These are phyloP conservation scores for Lithodes maja DNA, from an alignment of 2,888 invertebrate genomes.

Conservation along the genomic window DNA sequence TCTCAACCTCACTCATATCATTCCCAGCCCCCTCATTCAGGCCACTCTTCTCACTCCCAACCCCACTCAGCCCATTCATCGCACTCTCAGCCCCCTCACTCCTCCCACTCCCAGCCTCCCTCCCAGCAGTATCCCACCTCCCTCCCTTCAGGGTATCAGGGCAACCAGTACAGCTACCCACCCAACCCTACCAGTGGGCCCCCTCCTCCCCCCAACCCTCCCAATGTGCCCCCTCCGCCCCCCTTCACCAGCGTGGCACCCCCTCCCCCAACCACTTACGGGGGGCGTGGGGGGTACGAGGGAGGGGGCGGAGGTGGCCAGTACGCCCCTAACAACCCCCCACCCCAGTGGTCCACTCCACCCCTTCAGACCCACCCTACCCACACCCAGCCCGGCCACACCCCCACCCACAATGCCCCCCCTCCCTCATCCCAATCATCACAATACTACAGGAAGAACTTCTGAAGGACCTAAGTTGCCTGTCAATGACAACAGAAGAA, in stretches of 20 bases:
- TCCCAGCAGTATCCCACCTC: slow-evolving; percentile 15
- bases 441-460: no score
- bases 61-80: no score
- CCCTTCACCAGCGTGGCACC: slow-evolving; percentile 57
- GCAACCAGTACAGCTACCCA: slow-evolving; percentile 61
- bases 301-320: no score
- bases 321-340: no score
- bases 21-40: slow-evolving; percentile 32
- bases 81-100: no score
- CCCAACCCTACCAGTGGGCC: slow-evolving; percentile 51
- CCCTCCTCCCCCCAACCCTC: slow-evolving; percentile 45
- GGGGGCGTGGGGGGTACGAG: slow-evolving; percentile 45
- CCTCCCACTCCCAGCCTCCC: background rate
- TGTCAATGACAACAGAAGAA: no score
- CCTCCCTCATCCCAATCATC: slow-evolving; percentile 43
- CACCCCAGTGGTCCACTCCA: slow-evolving; percentile 57
- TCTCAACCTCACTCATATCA: slow-evolving; percentile 50
- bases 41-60: no score
- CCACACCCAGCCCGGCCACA: slow-evolving; percentile 10
- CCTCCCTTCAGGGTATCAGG: slow-evolving; percentile 15
- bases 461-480: no score
- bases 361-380: slow-evolving; percentile 49
- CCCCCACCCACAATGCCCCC: no score
- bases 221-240: no score
- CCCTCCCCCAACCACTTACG: slow-evolving; percentile 59